Evolutionary conservation across 2,797 vertebrate species (phyloP).

Genomic region (Coregonus suidteri): DNA sequence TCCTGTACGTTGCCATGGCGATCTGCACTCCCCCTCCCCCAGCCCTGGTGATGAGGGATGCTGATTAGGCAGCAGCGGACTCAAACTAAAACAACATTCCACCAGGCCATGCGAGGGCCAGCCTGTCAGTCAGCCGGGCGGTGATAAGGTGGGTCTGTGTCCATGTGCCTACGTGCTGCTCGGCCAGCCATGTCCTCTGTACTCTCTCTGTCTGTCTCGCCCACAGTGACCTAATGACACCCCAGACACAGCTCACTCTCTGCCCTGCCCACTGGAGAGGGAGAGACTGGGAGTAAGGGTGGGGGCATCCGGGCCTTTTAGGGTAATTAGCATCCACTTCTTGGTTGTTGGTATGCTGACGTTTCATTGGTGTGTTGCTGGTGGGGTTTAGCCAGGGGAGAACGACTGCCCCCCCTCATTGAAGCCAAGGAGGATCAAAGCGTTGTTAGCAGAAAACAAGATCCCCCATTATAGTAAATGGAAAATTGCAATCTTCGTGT

Average conservation of each 20-base stretch:
- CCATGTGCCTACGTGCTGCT: constrained; percentile 52
- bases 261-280: constrained; percentile 7
- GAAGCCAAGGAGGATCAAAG: too few species aligned
- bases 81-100: constrained; percentile 53
- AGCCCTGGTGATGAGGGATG: constrained; percentile 30
- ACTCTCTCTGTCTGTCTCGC: constrained; percentile 15
- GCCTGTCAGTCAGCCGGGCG: constrained; percentile 10
- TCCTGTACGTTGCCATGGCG: too few species aligned
- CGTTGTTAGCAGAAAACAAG: too few species aligned
- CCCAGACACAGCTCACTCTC: constrained; percentile 34
- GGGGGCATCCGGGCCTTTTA: constrained; percentile 20
- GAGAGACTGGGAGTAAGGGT: constrained; percentile 14
- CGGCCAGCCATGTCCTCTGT: constrained; percentile 30
- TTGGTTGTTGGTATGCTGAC: constrained; percentile 13
- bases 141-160: constrained; percentile 39
- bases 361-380: constrained; percentile 18
- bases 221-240: constrained; percentile 27
- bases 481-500: too few species aligned
- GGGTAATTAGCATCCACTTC: constrained; percentile 34
- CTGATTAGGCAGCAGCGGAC: constrained; percentile 46
- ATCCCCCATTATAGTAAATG: too few species aligned
- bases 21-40: not conserved
- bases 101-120: not conserved
- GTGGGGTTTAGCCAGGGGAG: too few species aligned
- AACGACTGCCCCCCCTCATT: too few species aligned